A percentile compares a stretch with the other conserved stretches of the same genome.
phyloP scores from a whole-genome alignment of 2,797 vertebrate species.

The Bradypodion ventrale region DNA sequence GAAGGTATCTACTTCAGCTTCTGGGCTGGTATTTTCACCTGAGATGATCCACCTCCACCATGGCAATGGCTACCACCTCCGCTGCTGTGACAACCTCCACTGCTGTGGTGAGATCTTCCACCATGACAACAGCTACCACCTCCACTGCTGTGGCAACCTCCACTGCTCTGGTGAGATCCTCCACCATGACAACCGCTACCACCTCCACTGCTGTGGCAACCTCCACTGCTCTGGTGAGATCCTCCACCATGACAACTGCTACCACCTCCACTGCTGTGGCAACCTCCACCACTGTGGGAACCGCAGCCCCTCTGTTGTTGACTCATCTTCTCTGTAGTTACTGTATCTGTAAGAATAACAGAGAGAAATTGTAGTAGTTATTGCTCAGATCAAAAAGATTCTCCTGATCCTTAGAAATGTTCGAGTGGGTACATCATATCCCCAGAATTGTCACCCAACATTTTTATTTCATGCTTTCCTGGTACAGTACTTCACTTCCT shows the following conservation, averaged over 20 bases:
- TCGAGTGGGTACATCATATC: not conserved
- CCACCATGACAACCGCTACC: not conserved
- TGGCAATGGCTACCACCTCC: not conserved
- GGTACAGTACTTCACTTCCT: not conserved
- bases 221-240: not conserved
- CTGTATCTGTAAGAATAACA: not conserved
- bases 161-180: not conserved
- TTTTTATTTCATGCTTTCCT: too few relatives aligned
- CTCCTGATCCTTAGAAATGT: not conserved
- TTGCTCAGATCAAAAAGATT: too few relatives aligned
- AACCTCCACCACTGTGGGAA: not conserved
- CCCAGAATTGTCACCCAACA: not conserved
- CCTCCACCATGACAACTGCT: not conserved
- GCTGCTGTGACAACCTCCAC: not conserved
- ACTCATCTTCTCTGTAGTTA: conserved; percentile 1
- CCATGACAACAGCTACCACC: too few relatives aligned
- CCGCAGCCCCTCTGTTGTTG: conserved; percentile 17
- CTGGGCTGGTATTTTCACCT: not conserved
- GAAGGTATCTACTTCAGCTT: conserved; percentile 9
- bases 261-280: not conserved
- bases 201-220: not conserved
- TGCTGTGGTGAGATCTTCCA: conserved; percentile 1
- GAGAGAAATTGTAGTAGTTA: too few relatives aligned
- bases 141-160: not conserved
- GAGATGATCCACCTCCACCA: not conserved